phyloP scores from a whole-genome alignment of 2,797 vertebrate genomes.

The Morelia viridis region DNA sequence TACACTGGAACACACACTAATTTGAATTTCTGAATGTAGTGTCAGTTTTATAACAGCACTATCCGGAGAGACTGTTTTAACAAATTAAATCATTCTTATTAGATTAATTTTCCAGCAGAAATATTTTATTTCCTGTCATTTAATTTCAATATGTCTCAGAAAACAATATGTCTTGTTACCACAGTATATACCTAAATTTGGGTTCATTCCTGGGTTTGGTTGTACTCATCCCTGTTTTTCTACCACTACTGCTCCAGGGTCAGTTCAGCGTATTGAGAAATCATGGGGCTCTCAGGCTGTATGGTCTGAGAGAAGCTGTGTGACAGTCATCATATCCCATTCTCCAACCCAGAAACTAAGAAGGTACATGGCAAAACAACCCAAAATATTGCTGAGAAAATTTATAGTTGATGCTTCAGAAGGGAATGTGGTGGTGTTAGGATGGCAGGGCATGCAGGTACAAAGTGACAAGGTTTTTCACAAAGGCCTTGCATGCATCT shows the following conservation, averaged over 20 bases:
- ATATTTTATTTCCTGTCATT: constrained; percentile 8
- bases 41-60: not conserved
- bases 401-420: not conserved
- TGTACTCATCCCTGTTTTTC: not conserved
- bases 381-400: not conserved
- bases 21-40: constrained; percentile 3
- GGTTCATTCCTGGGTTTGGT: not conserved
- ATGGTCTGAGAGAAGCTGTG: not conserved
- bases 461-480: not conserved
- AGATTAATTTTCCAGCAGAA: constrained; percentile 14
- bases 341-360: not conserved
- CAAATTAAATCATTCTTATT: constrained; percentile 9
- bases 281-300: not conserved
- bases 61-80: not conserved
- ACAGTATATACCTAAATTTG: not conserved
- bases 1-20: constrained; percentile 12
- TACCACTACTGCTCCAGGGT: not conserved
- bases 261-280: not conserved
- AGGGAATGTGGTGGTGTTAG: not conserved
- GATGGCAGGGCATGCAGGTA: not conserved
- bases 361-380: not conserved
- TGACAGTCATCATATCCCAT: not conserved
- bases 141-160: not conserved
- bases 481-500: not conserved
- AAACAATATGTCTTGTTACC: not conserved